A percentile compares a stretch with the other conserved stretches of the same genome.
Conservation (phyloP, 2,797 vertebrate genomes). For the Pseudocheirus occidentalis region DNA sequence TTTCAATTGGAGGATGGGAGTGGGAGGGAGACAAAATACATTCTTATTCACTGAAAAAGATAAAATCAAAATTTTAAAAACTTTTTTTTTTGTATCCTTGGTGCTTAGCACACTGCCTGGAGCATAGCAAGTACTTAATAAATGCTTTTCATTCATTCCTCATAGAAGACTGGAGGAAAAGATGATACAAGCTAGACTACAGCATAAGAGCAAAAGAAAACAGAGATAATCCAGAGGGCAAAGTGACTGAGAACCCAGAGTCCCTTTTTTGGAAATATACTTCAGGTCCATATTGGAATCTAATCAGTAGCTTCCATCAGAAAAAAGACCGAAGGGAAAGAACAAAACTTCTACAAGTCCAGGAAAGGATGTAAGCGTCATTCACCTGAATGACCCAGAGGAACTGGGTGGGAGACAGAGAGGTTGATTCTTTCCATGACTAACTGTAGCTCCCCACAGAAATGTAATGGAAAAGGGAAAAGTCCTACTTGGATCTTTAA, state of each 20-base stretch:
- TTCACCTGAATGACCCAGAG: neutral
- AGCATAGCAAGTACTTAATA: neutral
- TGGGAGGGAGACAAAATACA: neutral
- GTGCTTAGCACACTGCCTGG: neutral
- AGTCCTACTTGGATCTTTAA: neutral
- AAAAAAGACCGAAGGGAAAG: neutral
- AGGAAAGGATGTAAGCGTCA: neutral
- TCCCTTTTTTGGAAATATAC: neutral
- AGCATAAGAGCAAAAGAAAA: neutral
- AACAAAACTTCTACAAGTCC: neutral
- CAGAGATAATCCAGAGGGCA: neutral
- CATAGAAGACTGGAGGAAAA: neutral
- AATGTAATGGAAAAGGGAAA: neutral
- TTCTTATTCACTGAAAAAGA: neutral
- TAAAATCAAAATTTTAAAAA: neutral
- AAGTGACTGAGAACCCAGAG: neutral
- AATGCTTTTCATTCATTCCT: neutral
- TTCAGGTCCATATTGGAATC: neutral
- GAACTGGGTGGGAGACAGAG: neutral
- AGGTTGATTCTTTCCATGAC: neutral
- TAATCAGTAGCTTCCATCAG: neutral
- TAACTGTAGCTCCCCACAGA: neutral
- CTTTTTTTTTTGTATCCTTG: neutral
- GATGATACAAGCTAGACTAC: neutral
- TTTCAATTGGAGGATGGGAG: neutral